These are phyloP conservation scores for Aleiodes testaceus DNA, from an alignment of 2,888 invertebrate genomes.

Conservation along the genomic window DNA sequence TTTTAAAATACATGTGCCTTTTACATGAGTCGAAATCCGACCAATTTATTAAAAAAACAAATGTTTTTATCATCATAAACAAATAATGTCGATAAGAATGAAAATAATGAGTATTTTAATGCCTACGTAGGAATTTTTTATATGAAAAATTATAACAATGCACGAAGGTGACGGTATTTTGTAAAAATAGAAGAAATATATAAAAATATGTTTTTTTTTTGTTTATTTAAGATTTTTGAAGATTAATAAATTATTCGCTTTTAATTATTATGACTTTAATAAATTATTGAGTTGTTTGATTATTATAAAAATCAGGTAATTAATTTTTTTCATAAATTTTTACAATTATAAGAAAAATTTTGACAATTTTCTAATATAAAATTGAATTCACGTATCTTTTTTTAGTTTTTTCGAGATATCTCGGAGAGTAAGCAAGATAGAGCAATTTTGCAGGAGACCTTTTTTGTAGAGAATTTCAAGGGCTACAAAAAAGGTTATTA, in stretches of 20 bases:
- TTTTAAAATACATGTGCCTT: constrained; percentile 38
- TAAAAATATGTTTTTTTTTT: too few relatives aligned
- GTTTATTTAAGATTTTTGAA: neutral
- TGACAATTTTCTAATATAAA: neutral
- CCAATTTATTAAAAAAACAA: neutral
- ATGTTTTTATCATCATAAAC: too few relatives aligned
- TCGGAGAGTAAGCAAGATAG: too few relatives aligned
- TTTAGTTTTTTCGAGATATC: too few relatives aligned
- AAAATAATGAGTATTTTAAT: constrained; percentile 2
- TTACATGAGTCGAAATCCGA: constrained; percentile 17
- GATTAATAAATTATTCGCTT: neutral
- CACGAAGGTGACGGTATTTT: neutral
- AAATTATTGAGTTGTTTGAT: neutral
- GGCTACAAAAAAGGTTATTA: too few relatives aligned
- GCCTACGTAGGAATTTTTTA: neutral
- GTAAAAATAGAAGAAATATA: neutral
- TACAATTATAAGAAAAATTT: too few relatives aligned
- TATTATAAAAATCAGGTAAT: neutral
- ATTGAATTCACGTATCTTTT: neutral
- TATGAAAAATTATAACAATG: neutral
- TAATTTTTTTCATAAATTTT: neutral
- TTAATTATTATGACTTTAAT: too few relatives aligned
- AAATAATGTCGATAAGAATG: neutral
- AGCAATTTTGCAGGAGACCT: too few relatives aligned
- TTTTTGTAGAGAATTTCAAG: too few relatives aligned